Conservation (phyloP, 2,888 invertebrate genomes). For the Plebejus anna region DNA sequence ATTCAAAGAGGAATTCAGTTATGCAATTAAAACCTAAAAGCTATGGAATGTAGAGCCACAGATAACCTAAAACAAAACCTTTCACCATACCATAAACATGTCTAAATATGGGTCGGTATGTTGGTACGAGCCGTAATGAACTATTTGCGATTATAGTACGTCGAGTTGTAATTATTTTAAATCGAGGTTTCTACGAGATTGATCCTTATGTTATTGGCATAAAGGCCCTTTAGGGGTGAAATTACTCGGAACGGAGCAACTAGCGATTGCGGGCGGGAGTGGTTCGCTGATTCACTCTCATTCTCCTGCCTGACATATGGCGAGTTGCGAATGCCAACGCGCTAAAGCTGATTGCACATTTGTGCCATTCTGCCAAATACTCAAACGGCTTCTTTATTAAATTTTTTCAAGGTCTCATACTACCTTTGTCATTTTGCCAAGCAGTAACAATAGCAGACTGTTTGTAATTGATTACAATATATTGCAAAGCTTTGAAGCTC, state of each 20-base stretch:
- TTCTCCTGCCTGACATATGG: slow-evolving; percentile 59
- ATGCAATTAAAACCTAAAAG: background rate
- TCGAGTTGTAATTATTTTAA: background rate
- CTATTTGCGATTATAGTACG: slow-evolving; percentile 24
- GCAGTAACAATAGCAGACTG: background rate
- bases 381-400: background rate
- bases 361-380: background rate
- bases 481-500: background rate
- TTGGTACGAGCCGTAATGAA: background rate
- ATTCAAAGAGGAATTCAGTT: background rate
- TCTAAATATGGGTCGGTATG: slow-evolving; percentile 15
- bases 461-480: background rate
- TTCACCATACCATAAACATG: slow-evolving; percentile 15
- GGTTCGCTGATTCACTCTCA: slow-evolving; percentile 60
- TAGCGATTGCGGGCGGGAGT: slow-evolving; percentile 35
- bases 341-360: background rate
- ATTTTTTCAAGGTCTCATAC: background rate
- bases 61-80: slow-evolving; percentile 17
- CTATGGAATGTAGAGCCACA: background rate
- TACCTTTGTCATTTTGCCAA: background rate
- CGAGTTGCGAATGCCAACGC: slow-evolving; percentile 50
- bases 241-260: background rate
- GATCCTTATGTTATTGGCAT: background rate
- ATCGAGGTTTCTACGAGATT: background rate
- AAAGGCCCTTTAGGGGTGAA: background rate